Base-by-base conservation (phyloP, 23 tunicate genomes). In the Trididemnum miniatum region DNA sequence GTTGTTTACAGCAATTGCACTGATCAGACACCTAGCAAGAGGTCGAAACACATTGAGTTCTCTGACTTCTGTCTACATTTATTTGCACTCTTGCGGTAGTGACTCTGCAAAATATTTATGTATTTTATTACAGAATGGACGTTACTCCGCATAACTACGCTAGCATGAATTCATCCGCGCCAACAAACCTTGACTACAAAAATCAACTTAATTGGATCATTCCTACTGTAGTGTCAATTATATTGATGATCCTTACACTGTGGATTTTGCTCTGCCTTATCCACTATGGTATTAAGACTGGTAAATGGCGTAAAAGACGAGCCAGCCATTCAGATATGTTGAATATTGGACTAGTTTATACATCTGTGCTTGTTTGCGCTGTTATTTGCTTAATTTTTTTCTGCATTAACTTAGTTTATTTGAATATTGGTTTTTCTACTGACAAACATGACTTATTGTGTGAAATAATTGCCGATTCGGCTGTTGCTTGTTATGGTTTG, bases 221-320 rank as follows among this genome's bases (percentile, higher is more conserved):
- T 28, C 83, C 83, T 15, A 20, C 35, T 1, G 51, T 59, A 2
- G 22, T 35, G 0, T 4, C 0, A 4, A 29, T 34, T 20, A 31
- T 78, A 31, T 35, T 78, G 35, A 34, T 78, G 38, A 18, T 78
- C 25, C 30, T 38, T 0, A 59, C 27, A 30, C 1, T 36, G 71
- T 78, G 83, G 83, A 78, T 78, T 20, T 23, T 78, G 44, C 12
- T 78, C 32, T 59, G 71, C 20, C 50, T 78, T 33, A 26, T 57
- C 12, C 71, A 59, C 59, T 78, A 78, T 63, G 83, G 83, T 12
- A 26, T 78, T 2, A 62, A 78, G 29, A 52, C 51, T 29, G 35
- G 30, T 12, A 62, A 35, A 60, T 54, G 83, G 39, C 28, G 26
- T 27, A 18, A 23, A 54, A 1, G 24, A 1, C 23, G 34, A 1